Conservation (phyloP, 2,797 vertebrate genomes). For the Scomberomorus guttatus region DNA sequence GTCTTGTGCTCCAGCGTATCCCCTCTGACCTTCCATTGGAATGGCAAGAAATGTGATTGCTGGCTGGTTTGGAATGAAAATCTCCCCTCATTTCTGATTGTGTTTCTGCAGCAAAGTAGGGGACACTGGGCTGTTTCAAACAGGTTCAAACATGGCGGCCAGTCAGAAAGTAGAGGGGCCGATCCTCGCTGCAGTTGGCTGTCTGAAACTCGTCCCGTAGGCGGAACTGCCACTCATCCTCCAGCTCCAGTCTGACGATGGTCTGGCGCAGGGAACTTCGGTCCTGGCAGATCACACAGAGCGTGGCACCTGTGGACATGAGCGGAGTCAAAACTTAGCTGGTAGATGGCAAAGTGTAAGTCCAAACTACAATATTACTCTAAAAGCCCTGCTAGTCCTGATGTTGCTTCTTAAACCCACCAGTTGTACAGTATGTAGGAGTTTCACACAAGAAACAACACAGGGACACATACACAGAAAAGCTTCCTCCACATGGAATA, state of each 20-base stretch:
- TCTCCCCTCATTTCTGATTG: conserved; percentile 32
- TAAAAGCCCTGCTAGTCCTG: neutral
- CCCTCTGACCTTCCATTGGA: conserved; percentile 34
- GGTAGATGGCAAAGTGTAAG: neutral
- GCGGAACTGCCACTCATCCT: conserved; percentile 99
- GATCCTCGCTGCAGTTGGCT: conserved; percentile 95
- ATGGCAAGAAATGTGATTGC: conserved; percentile 42
- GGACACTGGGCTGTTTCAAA: neutral
- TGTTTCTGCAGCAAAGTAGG: conserved; percentile 23
- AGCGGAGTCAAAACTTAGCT: neutral
- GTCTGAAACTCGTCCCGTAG: conserved; percentile 98
- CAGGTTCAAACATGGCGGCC: conserved; percentile 91
- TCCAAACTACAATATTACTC: neutral
- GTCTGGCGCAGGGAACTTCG: conserved; percentile 96
- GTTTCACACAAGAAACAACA: neutral
- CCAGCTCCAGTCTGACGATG: conserved; percentile 94
- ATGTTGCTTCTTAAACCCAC: neutral
- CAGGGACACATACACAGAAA: neutral
- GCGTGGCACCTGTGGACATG: conserved; percentile 90
- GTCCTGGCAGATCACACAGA: conserved; percentile 98
- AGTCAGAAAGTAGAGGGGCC: conserved; percentile 96
- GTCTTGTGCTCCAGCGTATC: conserved; percentile 13
- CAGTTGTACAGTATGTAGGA: neutral
- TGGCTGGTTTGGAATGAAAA: conserved; percentile 42
- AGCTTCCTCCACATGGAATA: neutral